Evolutionary conservation across 2,113 vertebrate genomes (phyloP), one percentile per base, ranked within the genome.

Genomic region (Ceyx margarethae): DNA sequence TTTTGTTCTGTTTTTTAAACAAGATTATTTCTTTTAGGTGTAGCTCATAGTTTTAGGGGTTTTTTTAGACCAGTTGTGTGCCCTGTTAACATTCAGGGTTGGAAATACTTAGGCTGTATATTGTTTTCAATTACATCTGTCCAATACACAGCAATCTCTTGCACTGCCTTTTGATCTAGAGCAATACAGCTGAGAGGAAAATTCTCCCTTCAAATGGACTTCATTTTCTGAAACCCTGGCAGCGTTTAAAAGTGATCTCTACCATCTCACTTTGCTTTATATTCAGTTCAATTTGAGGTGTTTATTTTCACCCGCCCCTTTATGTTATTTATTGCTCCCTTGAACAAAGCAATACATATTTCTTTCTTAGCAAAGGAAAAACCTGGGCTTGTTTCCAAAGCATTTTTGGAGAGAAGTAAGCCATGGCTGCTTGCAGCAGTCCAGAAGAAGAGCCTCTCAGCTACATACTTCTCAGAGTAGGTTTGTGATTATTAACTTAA

Each of bases 281-380:
- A 84, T 53, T 91, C 78, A 31, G 61, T 79, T 94, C 86, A 92
- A 87, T 95, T 89, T 88, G 62, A 81, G 75, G 40, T 92, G 78
- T 66, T 93, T 82, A 73, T 94, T 93, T 95, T 75, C 76, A 78
- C 62, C 64, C 46, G 79, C 58, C 22, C 57, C 29, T 78, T 93
- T 79, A 73, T 81, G 54, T 92, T 94, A 85, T 93, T 95, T 95
- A 81, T 69, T 85, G 61, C 61, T 95, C 42, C 76, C 64, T 77
- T 88, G 93, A 87, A 91, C 84, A 95, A 88, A 94, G 53, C 10
- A 69, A 64, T 85, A 46, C 48, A 42, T 89, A 87, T 78, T 89
- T 92, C 76, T 90, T 84, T 83, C 60, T 76, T 71, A 68, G 83
- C 62, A 58, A 17, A 94, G 69, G 45, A 84, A 65, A 5, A 85